Base-by-base conservation (phyloP, 2,113 vertebrate species). In the Epinephelus fuscoguttatus region DNA sequence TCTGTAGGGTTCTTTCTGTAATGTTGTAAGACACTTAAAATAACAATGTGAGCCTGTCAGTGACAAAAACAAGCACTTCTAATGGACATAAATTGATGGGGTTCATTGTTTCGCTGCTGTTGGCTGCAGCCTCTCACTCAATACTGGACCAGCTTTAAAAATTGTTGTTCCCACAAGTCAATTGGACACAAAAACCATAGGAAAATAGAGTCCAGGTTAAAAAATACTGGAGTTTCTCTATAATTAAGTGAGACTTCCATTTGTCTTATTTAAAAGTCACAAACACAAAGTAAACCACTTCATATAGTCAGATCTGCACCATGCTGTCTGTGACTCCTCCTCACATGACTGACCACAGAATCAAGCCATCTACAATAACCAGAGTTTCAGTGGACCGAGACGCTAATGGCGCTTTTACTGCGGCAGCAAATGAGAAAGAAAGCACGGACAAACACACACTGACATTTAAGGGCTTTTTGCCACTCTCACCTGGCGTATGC, bases 401-500 rank as follows among this genome's bases (percentile, higher is more conserved):
- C 67, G 13, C 55, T 55, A 49, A 25, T 25, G 27, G 42, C 27
- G 18, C 45, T 82, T 70, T 75, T 60, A 59, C 70, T 23, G 75
- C 69, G 23, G 70, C 72, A 23, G 70, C 81, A 88, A 86, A 90
- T 80, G 63, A 85, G 40, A 82, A 78, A 67, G 70, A 88, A 77
- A 77, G 69, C 33, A 10, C 25, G 37, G 52, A 67, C 71, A 78
- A 91, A 93, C 81, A 66, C 70, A 47, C 81, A 69, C 30, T 82
- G 73, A 87, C 84, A 85, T 87, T 88, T 79, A 81, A 81, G 18
- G 37, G 64, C 55, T 72, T 73, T 85, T 37, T 67, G 55, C 82
- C 62, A 78, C 81, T 63, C n/a, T 60, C 73, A 30, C 70, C 66
- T 61, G 71, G 47, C 47, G 59, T 78, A 72, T 71, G 33, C 52